A percentile compares a stretch with the other conserved stretches of the same genome.
These are phyloP conservation scores for Meloidogyne exigua DNA, from an alignment of 1,140 invertebrate species.

Conservation along the genomic window DNA sequence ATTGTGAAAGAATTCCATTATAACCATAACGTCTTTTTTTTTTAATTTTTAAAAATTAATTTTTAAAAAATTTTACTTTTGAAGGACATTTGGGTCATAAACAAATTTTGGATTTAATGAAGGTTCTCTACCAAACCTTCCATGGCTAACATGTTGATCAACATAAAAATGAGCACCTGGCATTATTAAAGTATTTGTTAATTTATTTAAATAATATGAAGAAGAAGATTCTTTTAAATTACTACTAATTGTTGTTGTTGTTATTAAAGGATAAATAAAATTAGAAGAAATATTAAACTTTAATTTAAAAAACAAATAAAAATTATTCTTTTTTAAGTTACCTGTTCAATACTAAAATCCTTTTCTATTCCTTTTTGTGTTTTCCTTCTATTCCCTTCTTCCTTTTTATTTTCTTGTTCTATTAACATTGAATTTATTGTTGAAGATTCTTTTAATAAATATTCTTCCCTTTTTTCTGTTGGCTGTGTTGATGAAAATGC, in stretches of 20 bases:
- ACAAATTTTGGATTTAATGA: slow-evolving; percentile 12
- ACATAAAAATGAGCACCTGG: slow-evolving; percentile 38
- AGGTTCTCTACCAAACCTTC: slow-evolving; percentile 37
- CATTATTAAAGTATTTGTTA: slow-evolving; percentile 12
- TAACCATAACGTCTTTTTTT: slow-evolving; percentile 30
- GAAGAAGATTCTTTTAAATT: background rate
- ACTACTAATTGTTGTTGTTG: background rate
- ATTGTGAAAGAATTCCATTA: slow-evolving; percentile 22
- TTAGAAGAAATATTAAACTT: too few species aligned
- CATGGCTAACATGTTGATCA: slow-evolving; percentile 39
- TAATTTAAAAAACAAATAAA: background rate
- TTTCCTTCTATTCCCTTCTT: background rate
- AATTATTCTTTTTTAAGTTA: too few species aligned
- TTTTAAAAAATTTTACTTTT: slow-evolving; percentile 27
- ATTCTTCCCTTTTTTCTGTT: background rate
- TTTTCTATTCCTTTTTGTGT: too few species aligned
- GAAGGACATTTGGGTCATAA: slow-evolving; percentile 38
- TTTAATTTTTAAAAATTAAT: background rate
- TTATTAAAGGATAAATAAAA: too few species aligned
- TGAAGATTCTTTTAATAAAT: background rate
- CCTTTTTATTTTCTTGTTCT: slow-evolving; percentile 15
- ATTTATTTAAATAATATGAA: background rate
- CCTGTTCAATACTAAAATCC: too few species aligned
- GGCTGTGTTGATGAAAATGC: slow-evolving; percentile 16
- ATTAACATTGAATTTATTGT: background rate